Evolutionary conservation across 2,797 vertebrate genomes (phyloP).

Genomic region (Potorous gilbertii): DNA sequence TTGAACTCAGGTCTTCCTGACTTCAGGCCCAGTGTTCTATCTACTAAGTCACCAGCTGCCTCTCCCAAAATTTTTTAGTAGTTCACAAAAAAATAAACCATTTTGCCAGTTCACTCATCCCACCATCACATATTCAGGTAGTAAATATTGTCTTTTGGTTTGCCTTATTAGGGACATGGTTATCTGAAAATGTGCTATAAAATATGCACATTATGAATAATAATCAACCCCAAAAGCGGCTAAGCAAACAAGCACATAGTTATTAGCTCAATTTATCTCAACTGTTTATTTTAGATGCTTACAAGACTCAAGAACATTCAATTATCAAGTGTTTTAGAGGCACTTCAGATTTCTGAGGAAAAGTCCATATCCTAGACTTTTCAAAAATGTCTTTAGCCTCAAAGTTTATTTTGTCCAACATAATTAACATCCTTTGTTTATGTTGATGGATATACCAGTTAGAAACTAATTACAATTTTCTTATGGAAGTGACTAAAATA

Average conservation of each 20-base stretch:
- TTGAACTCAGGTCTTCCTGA: not conserved
- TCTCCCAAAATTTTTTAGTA: not conserved
- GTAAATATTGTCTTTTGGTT: not conserved
- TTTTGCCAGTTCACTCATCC: not conserved
- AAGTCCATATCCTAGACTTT: constrained; percentile 18
- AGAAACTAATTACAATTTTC: constrained; percentile 21
- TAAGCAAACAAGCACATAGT: not conserved
- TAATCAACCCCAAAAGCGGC: not conserved
- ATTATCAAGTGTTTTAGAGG: constrained; percentile 16
- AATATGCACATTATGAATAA: constrained; percentile 33
- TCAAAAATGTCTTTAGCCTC: constrained; percentile 36
- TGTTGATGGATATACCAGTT: not conserved
- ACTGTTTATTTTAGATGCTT: constrained; percentile 4
- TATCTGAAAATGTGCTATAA: constrained; percentile 26
- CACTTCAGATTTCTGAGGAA: constrained; percentile 27
- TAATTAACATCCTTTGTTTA: constrained; percentile 18
- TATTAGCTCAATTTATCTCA: not conserved
- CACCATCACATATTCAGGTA: not conserved
- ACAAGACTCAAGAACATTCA: constrained; percentile 35
- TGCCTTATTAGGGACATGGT: constrained; percentile 30
- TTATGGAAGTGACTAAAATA: constrained; percentile 16
- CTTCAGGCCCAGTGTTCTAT: not conserved
- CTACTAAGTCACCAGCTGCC: not conserved
- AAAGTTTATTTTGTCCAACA: not conserved
- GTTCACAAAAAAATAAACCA: not conserved